phyloP scores from a whole-genome alignment of 2,797 vertebrate species.

The Lutjanus argentimaculatus region DNA sequence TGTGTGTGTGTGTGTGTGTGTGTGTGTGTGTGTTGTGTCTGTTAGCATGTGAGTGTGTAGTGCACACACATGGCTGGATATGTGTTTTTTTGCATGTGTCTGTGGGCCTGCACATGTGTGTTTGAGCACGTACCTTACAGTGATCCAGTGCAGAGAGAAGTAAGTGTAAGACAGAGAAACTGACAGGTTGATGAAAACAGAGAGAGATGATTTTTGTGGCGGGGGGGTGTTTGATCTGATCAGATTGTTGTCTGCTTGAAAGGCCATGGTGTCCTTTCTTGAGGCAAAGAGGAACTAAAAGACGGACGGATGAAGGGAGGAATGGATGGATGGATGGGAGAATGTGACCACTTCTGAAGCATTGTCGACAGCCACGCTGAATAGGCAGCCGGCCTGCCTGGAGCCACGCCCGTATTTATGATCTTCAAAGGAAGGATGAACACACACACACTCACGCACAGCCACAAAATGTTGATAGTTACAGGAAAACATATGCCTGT shows the following conservation, averaged over 20 bases:
- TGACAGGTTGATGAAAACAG: slow-evolving; percentile 55
- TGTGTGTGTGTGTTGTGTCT: slow-evolving; percentile 26
- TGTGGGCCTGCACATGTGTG: slow-evolving; percentile 33
- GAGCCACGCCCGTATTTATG: slow-evolving; percentile 85
- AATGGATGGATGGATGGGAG: slow-evolving; percentile 79
- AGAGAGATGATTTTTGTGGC: slow-evolving; percentile 19
- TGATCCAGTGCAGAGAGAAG: slow-evolving; percentile 35
- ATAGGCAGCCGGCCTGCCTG: slow-evolving; percentile 81
- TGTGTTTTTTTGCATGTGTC: slow-evolving; percentile 48
- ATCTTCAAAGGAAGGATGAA: slow-evolving; percentile 85
- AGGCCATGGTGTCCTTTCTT: slow-evolving; percentile 75
- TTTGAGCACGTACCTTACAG: slow-evolving; percentile 54
- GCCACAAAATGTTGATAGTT: slow-evolving; percentile 73
- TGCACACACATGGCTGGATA: slow-evolving; percentile 58
- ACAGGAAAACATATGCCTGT: slow-evolving; percentile 75
- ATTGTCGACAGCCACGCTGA: slow-evolving; percentile 87
- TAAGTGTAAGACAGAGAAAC: slow-evolving; percentile 24
- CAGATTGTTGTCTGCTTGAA: slow-evolving; percentile 67
- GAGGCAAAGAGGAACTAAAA: slow-evolving; percentile 62
- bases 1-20: slow-evolving; percentile 30
- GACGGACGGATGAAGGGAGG: slow-evolving; percentile 74
- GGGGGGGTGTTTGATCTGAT: slow-evolving; percentile 49
- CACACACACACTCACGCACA: slow-evolving; percentile 64
- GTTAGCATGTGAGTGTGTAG: slow-evolving; percentile 36
- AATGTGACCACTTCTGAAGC: slow-evolving; percentile 88